Evolutionary conservation across 2,888 invertebrate species (phyloP).

Genomic region (Idaea aversata): DNA sequence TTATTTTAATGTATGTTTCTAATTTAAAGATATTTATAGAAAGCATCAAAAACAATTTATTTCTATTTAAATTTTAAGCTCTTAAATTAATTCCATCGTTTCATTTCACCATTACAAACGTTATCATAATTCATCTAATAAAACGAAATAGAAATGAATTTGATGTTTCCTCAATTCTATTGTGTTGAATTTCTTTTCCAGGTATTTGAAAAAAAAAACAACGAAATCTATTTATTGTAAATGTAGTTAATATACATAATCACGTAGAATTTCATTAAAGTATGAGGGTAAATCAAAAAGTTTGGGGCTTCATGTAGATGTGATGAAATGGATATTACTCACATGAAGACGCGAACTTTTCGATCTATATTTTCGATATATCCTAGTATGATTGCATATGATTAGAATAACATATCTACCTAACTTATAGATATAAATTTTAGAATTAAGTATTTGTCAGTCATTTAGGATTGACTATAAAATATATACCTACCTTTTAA

Average conservation of each 20-base stretch:
- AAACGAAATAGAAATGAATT: too few relatives aligned
- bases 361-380: not conserved
- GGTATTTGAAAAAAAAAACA: not conserved
- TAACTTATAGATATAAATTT: not conserved
- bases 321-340: too few relatives aligned
- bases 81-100: too few relatives aligned
- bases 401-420: not conserved
- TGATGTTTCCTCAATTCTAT: not conserved
- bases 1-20: not conserved
- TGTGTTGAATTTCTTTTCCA: not conserved
- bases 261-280: not conserved
- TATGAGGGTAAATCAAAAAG: not conserved
- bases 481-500: not conserved
- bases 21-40: not conserved
- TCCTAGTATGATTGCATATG: not conserved
- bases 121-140: too few relatives aligned
- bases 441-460: not conserved
- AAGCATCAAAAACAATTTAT: too few relatives aligned
- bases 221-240: not conserved
- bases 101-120: too few relatives aligned
- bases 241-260: not conserved
- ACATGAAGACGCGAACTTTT: not conserved
- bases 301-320: not conserved
- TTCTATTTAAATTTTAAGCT: too few relatives aligned
- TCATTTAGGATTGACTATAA: not conserved